These are phyloP conservation scores for Calameuta pallipes DNA, from an alignment of 2,888 invertebrate genomes.

Conservation along the genomic window DNA sequence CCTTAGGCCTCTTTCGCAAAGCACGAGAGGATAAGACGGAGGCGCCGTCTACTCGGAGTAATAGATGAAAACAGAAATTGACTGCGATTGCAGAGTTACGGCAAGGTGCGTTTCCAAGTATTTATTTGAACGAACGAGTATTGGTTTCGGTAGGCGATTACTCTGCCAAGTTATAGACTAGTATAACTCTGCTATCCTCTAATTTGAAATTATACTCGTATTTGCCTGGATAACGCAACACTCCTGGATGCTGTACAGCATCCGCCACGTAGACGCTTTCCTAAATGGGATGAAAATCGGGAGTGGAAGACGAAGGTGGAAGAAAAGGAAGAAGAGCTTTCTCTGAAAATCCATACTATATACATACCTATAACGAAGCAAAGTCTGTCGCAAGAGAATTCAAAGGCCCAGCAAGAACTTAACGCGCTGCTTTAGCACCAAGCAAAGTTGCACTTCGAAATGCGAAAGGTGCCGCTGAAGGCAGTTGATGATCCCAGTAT, in stretches of 20 bases:
- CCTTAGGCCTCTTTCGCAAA: no score
- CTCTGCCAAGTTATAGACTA: not conserved
- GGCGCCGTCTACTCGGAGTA: not conserved
- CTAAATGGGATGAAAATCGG: not conserved
- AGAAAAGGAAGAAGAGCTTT: not conserved
- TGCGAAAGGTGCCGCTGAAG: slow-evolving; percentile 14
- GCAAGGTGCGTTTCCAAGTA: not conserved
- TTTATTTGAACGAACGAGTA: not conserved
- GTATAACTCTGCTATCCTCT: not conserved
- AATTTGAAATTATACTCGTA: not conserved
- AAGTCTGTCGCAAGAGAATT: slow-evolving; percentile 8
- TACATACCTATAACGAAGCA: not conserved
- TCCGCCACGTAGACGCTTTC: not conserved
- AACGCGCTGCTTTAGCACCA: slow-evolving; percentile 35
- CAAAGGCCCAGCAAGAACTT: slow-evolving; percentile 34
- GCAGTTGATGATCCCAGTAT: not conserved
- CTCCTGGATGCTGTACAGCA: not conserved
- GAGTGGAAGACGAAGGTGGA: not conserved
- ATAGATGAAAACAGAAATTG: not conserved
- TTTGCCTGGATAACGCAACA: not conserved
- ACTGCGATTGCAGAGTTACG: not conserved
- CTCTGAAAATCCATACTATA: not conserved
- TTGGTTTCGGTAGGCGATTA: not conserved
- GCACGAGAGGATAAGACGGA: not conserved
- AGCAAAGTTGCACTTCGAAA: slow-evolving; percentile 26